Conservation (phyloP, 2,113 vertebrate genomes). For the Catharus fuscescens region DNA sequence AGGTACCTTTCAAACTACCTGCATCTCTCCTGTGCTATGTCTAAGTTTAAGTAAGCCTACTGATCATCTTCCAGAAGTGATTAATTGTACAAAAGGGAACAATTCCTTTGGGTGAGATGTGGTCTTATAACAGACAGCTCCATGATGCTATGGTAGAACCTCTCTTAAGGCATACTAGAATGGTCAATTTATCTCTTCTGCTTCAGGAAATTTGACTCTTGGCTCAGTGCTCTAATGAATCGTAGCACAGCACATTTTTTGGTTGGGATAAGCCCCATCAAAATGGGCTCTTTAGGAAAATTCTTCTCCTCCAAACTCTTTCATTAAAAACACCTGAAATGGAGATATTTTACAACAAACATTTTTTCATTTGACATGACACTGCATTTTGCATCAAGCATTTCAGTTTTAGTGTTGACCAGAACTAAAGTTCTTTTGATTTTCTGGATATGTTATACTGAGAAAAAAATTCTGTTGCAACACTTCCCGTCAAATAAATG, state of each 20-base stretch:
- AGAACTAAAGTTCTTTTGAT: neutral
- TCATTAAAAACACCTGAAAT: neutral
- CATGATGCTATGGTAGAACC: neutral
- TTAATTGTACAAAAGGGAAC: neutral
- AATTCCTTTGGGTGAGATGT: neutral
- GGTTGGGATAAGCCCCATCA: neutral
- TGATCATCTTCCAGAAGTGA: neutral
- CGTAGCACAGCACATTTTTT: neutral
- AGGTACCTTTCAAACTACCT: neutral
- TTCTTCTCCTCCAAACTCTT: neutral
- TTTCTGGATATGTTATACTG: neutral
- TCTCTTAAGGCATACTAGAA: neutral
- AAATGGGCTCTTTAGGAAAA: neutral
- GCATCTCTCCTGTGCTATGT: neutral
- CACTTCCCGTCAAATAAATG: neutral
- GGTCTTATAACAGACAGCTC: neutral
- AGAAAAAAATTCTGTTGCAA: neutral
- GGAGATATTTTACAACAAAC: neutral
- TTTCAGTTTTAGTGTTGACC: neutral
- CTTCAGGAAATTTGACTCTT: neutral
- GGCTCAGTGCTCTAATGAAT: neutral
- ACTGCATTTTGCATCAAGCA: neutral
- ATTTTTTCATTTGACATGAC: neutral
- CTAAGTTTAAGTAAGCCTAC: neutral
- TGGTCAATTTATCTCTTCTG: neutral